phyloP scores from a whole-genome alignment of 2,888 invertebrate genomes.

The Andricus curvator region DNA sequence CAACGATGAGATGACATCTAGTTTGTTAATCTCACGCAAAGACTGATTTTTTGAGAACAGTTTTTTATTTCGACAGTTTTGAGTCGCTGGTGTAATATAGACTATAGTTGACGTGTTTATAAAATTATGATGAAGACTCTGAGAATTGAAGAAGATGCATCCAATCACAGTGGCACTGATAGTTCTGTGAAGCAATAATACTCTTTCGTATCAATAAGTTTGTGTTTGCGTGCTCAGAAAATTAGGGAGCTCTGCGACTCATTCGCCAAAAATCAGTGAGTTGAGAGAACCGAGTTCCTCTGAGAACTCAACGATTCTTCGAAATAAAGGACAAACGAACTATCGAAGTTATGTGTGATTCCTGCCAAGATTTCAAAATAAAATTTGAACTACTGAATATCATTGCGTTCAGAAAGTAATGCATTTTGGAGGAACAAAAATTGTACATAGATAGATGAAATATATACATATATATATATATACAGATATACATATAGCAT shows the following conservation, averaged over 20 bases:
- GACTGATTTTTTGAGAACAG: slow-evolving; percentile 52
- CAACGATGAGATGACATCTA: slow-evolving; percentile 51
- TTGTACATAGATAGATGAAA: slow-evolving; percentile 54
- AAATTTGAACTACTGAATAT: slow-evolving; percentile 54
- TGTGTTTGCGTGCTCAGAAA: slow-evolving; percentile 44
- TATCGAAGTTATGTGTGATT: slow-evolving; percentile 51
- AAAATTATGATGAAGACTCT: slow-evolving; percentile 46
- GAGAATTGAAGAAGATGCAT: slow-evolving; percentile 3
- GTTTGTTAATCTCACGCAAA: slow-evolving; percentile 50
- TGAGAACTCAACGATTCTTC: background rate
- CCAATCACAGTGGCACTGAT: background rate
- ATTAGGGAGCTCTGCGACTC: background rate
- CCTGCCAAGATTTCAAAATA: slow-evolving; percentile 54
- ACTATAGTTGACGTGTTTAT: slow-evolving; percentile 44
- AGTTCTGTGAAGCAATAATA: slow-evolving; percentile 50
- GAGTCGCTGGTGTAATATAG: slow-evolving; percentile 51
- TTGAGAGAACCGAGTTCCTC: background rate
- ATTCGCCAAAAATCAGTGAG: background rate
- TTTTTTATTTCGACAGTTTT: slow-evolving; percentile 45
- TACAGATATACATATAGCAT: slow-evolving; percentile 38
- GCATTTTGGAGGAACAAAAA: slow-evolving; percentile 40
- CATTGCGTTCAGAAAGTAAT: slow-evolving; percentile 36
- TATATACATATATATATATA: slow-evolving; percentile 44
- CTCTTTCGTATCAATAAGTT: slow-evolving; percentile 44
- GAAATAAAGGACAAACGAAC: slow-evolving; percentile 26